These are phyloP conservation scores for Mythimna loreyi DNA, from an alignment of 2,888 invertebrate genomes.

Conservation along the genomic window DNA sequence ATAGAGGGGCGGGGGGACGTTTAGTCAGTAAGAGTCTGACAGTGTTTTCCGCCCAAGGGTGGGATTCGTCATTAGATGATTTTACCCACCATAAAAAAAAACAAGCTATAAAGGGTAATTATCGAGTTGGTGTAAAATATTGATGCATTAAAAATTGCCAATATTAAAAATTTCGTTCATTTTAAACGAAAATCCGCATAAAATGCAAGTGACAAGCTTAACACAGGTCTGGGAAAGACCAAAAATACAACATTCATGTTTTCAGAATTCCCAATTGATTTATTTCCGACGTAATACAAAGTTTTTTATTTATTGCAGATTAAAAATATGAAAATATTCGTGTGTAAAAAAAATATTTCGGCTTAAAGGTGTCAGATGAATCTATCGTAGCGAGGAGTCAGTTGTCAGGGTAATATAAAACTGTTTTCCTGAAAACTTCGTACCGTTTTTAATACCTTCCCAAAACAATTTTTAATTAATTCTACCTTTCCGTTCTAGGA, in stretches of 20 bases:
- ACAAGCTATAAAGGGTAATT: too few relatives aligned
- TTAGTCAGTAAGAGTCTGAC: too few relatives aligned
- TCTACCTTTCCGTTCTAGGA: background rate
- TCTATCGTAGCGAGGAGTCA: constrained; percentile 17
- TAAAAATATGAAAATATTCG: constrained; percentile 24
- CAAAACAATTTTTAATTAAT: constrained; percentile 9
- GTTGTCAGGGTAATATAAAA: constrained; percentile 6
- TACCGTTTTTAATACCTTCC: constrained; percentile 12
- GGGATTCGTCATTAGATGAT: too few relatives aligned
- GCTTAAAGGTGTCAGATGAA: constrained; percentile 10
- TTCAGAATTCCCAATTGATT: constrained; percentile 9
- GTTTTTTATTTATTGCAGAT: background rate
- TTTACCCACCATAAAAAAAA: too few relatives aligned
- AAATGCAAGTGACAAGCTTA: background rate
- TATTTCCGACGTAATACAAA: constrained; percentile 10
- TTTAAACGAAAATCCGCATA: background rate
- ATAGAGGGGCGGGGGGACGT: too few relatives aligned
- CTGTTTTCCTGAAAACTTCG: constrained; percentile 2
- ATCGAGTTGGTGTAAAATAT: too few relatives aligned
- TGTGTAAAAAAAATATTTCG: background rate
- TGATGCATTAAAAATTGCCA: background rate
- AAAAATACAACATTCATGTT: constrained; percentile 11
- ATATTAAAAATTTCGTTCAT: background rate
- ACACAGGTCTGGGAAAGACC: background rate
- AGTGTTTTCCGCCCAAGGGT: too few relatives aligned